These are phyloP conservation scores for Limnothrissa miodon DNA, from an alignment of 2,113 vertebrate genomes.

Conservation along the genomic window DNA sequence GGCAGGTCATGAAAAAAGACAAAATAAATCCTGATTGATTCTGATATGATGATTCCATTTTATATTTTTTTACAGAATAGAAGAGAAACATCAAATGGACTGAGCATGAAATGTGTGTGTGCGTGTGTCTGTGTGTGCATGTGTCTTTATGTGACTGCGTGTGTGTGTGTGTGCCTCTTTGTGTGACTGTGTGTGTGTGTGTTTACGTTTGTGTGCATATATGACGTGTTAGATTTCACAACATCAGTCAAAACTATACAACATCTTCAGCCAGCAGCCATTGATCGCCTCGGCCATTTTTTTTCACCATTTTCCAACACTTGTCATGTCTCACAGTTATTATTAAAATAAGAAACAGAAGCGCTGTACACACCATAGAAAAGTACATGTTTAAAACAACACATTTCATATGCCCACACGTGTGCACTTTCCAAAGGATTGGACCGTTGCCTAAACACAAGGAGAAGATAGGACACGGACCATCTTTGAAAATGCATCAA, in stretches of 20 bases:
- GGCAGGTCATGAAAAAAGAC: neutral
- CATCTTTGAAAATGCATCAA: neutral
- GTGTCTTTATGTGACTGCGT: neutral
- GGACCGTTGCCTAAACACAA: neutral
- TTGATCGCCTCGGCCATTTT: conserved; percentile 41
- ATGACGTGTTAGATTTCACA: conserved; percentile 54
- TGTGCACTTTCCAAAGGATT: neutral
- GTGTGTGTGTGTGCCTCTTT: neutral
- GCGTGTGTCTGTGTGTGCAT: conserved; percentile 17
- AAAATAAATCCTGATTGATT: neutral
- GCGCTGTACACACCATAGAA: conserved; percentile 5
- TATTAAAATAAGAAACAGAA: neutral
- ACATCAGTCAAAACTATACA: conserved; percentile 72
- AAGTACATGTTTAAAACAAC: conserved; percentile 26
- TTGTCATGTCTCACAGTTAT: conserved; percentile 38
- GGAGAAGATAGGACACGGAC: neutral
- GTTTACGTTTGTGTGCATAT: neutral
- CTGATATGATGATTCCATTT: conserved; percentile 48
- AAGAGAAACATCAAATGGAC: conserved; percentile 73
- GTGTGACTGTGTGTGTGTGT: neutral
- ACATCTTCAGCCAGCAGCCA: conserved; percentile 59
- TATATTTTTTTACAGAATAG: conserved; percentile 73
- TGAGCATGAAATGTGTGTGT: conserved; percentile 68
- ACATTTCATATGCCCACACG: conserved; percentile 22
- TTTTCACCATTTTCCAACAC: conserved; percentile 42